These are phyloP conservation scores for Heliornis fulica DNA, from an alignment of 2,113 vertebrate species.

Conservation along the genomic window DNA sequence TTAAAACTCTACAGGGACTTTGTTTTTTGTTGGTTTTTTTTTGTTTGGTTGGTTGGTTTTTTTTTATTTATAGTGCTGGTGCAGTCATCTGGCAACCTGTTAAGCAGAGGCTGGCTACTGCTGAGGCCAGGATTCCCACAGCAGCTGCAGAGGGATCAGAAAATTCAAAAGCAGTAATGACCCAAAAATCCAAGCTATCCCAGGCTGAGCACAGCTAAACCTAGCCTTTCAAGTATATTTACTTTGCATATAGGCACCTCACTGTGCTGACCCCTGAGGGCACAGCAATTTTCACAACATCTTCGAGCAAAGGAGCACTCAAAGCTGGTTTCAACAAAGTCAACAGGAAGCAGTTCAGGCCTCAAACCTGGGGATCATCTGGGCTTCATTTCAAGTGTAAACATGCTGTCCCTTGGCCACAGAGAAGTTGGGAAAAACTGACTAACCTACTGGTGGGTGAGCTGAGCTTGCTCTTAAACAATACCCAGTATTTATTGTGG, in stretches of 20 bases:
- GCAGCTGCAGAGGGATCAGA: rapidly evolving
- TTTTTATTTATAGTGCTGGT: neutral
- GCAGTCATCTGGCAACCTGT: neutral
- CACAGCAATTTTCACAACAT: neutral
- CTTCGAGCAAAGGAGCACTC: neutral
- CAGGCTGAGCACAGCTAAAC: neutral
- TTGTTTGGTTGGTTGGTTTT: too few species aligned
- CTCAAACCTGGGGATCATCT: neutral
- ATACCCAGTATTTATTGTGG: neutral
- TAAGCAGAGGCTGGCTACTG: neutral
- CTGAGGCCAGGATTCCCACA: neutral
- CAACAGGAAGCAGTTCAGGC: neutral
- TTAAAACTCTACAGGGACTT: neutral
- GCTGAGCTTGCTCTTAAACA: neutral
- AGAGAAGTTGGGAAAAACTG: neutral
- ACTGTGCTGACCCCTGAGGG: neutral
- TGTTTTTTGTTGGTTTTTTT: too few species aligned
- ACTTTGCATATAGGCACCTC: neutral
- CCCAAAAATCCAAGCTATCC: neutral
- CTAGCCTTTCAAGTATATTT: neutral
- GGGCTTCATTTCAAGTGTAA: neutral
- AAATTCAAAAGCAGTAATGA: neutral
- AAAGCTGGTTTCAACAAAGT: neutral
- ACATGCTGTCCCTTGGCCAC: neutral
- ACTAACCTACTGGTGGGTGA: neutral